A percentile compares a stretch with the other conserved stretches of the same genome.
Conservation (phyloP, 2,888 invertebrate genomes). For the Gerris lacustris region DNA sequence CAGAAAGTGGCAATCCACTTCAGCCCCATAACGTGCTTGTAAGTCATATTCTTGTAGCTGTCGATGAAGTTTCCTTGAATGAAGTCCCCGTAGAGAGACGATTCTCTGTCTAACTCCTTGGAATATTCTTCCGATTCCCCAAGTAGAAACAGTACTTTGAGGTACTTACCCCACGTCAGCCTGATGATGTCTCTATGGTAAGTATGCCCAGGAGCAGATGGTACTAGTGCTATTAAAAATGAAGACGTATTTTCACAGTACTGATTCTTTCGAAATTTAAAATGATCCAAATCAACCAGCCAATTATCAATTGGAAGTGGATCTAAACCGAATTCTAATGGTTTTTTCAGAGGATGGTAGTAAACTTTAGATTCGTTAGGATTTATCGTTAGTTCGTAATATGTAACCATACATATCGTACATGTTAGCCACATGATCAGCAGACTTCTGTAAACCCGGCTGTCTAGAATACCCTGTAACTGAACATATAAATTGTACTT, state of each 20-base stretch:
- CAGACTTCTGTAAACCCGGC: too few relatives aligned
- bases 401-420: too few relatives aligned
- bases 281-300: too few relatives aligned
- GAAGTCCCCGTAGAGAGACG: conserved; percentile 47
- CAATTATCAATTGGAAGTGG: too few relatives aligned
- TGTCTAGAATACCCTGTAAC: too few relatives aligned
- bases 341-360: too few relatives aligned
- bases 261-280: too few relatives aligned
- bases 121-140: conserved; percentile 40
- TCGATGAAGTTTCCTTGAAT: conserved; percentile 66
- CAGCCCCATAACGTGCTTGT: conserved; percentile 70
- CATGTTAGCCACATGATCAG: too few relatives aligned
- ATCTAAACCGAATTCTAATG: too few relatives aligned
- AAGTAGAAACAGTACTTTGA: conserved; percentile 51
- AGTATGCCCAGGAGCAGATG: conserved; percentile 54
- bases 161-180: conserved; percentile 53
- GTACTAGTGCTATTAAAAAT: conserved; percentile 51
- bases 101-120: conserved; percentile 42
- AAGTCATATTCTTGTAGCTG: conserved; percentile 67
- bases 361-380: too few relatives aligned
- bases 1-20: conserved; percentile 66
- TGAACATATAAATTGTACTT: too few relatives aligned
- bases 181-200: conserved; percentile 55
- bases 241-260: conserved; percentile 31
- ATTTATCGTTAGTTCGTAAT: too few relatives aligned